A percentile compares a stretch with the other conserved stretches of the same genome.
Evolutionary conservation across 23 tunicate genomes (phyloP).

Genomic region (Trididemnum clinides): DNA sequence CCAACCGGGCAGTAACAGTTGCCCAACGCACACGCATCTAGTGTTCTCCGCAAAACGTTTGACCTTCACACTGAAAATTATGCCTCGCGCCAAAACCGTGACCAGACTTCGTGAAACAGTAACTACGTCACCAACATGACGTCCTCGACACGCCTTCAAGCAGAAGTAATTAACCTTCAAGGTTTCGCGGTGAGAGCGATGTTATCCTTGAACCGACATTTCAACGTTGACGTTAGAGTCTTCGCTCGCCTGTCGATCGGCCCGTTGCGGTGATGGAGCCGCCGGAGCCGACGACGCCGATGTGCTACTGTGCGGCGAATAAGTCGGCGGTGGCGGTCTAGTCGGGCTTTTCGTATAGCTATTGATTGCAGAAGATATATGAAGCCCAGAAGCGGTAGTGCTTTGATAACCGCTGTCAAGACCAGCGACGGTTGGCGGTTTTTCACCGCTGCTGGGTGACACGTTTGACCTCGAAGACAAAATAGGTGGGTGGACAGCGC

Average conservation of each 20-base stretch:
- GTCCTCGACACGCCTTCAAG: too few species aligned
- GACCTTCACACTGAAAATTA: too few species aligned
- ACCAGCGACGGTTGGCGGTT: neutral
- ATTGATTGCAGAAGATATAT: neutral
- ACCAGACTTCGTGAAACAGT: too few species aligned
- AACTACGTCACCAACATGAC: too few species aligned
- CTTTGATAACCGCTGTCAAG: too few species aligned
- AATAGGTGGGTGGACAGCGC: neutral
- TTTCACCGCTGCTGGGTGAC: neutral
- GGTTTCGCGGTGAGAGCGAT: neutral
- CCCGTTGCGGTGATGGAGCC: neutral
- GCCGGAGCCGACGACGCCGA: neutral
- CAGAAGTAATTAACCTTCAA: too few species aligned
- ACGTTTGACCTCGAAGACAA: neutral
- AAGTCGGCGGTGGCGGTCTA: constrained; percentile 23
- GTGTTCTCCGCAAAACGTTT: too few species aligned
- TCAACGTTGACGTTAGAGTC: neutral
- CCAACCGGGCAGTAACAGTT: too few species aligned
- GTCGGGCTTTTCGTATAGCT: neutral
- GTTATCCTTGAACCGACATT: constrained; percentile 4
- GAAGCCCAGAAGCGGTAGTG: neutral
- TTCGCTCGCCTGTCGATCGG: constrained; percentile 2
- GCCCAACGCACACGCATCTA: too few species aligned
- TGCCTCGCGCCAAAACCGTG: too few species aligned
- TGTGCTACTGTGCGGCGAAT: constrained; percentile 1